phyloP scores from a whole-genome alignment of 1,140 invertebrate genomes.

The Nephotettix cincticeps region DNA sequence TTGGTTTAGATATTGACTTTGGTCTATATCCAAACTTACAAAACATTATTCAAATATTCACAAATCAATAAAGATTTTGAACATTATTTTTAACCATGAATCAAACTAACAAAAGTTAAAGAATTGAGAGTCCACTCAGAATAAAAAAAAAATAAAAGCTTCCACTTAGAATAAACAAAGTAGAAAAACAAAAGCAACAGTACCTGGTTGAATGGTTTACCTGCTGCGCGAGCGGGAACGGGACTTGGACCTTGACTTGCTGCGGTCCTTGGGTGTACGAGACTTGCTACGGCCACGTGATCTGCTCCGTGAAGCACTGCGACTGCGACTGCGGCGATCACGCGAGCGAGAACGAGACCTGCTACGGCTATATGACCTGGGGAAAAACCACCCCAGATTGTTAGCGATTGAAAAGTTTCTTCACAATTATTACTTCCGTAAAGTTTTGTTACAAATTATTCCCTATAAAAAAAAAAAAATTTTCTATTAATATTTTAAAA shows the following conservation, averaged over 20 bases:
- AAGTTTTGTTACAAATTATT: no score
- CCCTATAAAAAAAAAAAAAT: no score
- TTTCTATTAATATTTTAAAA: no score
- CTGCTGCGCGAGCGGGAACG: conserved; percentile 32
- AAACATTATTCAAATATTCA: no score
- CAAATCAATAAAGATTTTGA: no score
- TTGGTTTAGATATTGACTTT: no score
- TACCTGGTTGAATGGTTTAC: conserved; percentile 12
- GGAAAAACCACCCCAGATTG: conserved; percentile 10
- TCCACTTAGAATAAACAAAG: no score
- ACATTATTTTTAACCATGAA: no score
- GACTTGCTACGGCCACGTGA: conserved; percentile 33
- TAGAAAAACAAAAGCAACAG: neutral
- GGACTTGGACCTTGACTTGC: conserved; percentile 33
- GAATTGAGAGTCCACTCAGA: no score
- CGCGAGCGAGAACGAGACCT: conserved; percentile 38
- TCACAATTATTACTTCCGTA: neutral
- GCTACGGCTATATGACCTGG: conserved; percentile 31
- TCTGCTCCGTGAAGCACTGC: conserved; percentile 33
- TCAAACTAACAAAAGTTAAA: no score
- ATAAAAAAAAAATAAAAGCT: no score
- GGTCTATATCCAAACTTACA: no score
- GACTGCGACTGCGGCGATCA: conserved; percentile 34
- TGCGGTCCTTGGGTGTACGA: conserved; percentile 29
- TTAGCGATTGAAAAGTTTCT: neutral